Base-by-base conservation (phyloP, 2,113 vertebrate genomes). In the Rhea americana region DNA sequence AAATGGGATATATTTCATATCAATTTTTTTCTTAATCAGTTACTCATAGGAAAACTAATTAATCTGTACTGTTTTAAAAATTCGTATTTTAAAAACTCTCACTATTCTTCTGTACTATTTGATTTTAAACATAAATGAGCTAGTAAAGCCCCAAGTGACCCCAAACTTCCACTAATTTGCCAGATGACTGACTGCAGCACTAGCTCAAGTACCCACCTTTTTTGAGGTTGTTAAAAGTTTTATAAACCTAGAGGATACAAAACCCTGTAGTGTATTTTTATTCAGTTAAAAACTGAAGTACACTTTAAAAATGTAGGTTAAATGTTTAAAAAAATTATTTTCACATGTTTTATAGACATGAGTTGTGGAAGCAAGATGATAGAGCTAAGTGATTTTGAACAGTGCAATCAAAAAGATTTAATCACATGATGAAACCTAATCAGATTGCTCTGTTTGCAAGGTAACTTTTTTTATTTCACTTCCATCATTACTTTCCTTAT, bases 221-320 rank as follows among this genome's bases (percentile, higher is more conserved):
- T 78, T 21, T 37, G 19, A 91, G 1, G 1, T 59, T 55, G 43
- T 50, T 17, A 39, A 8, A 68, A 71, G 59, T n/a, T 88, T 84
- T 37, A 76, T 41, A 84, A 85, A 91, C 19, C 17, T 50, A 43
- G 13, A 70, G 25, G 22, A 30, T 56, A 79, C 19, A 56, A 70
- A 77, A 86, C 11, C 5, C 50, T 47, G 5, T 37, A 67, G 11
- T 35, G 19, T 70, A 75, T 43, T 82, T 87, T 25, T n/a, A 80
- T 61, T 58, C 53, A 66, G 58, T 48, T 79, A 87, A 92, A 96
- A 95, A 35, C 45, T 79, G 32, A 93, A 91, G 15, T 48, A 86
- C 48, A 35, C 45, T 87, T 90, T 2, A 41, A 89, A 94, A 93
- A 50, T 32, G 1, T 24, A 81, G 58, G 19, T 13, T 43, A 28